Base-by-base conservation (phyloP, 2,888 invertebrate species). In the Biston betularia region DNA sequence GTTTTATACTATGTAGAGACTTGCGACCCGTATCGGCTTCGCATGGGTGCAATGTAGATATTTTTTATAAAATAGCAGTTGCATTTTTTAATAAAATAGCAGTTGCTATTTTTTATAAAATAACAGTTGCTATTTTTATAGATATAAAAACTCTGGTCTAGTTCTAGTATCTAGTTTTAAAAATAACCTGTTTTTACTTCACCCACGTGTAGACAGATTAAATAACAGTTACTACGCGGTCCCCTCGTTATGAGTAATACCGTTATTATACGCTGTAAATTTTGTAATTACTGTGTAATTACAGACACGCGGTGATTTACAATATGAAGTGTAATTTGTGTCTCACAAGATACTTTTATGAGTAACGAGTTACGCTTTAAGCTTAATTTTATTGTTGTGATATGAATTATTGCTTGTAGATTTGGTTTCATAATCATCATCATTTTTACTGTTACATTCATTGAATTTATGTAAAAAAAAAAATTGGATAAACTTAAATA, bases 271-370 rank as follows among this genome's bases (percentile, higher is more conserved):
- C 24, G 49, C 48, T 33, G 57, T 65, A 61, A 61, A 46, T 62
- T 57, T 38, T n/a, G 49, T 53, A 58, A 62, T 66, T 62, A 66
- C 59, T 46, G 46, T 53, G 53, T 55, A 58, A 67, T 67, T 67
- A 67, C 54, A 58, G 54, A 40, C 54, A 63, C 40, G 55, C 45
- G n/a, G 66, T 63, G 45, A 63, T 63, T 63, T 68, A 68, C 59
- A 58, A 38, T 58, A 24, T 66, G 9, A 46, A 57, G 44, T 14
- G 62, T 62, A 66, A 62, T 62, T 38, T 57, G 52, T 58, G 46
- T 55, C 59, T 63, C 44, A 38, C 6, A 49, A 46, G 56, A 52
- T 46, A 55, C 50, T 53, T 65, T 65, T 46, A 56, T 66, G 61
- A 57, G 61, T 52, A 53, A 61, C 45, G 46, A 58, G 35, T 7